Evolutionary conservation across 2,797 vertebrate genomes (phyloP), one percentile per base, ranked within the genome.

Genomic region (Adelosebastes latens): DNA sequence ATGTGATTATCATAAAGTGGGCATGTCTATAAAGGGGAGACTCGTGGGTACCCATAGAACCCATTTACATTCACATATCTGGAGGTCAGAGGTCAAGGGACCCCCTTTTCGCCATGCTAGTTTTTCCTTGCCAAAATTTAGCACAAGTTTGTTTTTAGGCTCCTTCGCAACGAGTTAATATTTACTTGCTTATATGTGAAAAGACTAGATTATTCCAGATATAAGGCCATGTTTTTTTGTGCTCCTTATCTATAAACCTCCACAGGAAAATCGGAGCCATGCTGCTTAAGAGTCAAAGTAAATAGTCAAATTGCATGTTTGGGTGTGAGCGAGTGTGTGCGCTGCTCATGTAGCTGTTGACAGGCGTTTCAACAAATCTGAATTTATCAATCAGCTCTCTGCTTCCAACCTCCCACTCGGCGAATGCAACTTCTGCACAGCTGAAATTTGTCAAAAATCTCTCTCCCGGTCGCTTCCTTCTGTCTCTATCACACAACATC

Each of bases 301-400:
- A 5, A 74, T 39, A 53, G 53, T 66, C 12, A 46, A 4, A 5
- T 20, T 34, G 58, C 13, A 27, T 6, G 29, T 63, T n/a, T 20
- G 18, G 29, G 64, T 49, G 27, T n/a, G 49, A 58, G 22, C 0
- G 16, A 42, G 7, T 14, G 7, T 20, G 56, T 18, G n/a, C 18
- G 25, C 10, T 31, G 25, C 9, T 31, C 2, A 10, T 42, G 52
- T 46, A 56, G n/a, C 32, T 10, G 46, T 10, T 73, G 58, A 68
- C 63, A 58, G 68, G 14, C 53, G 22, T 32, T 77, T 56, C 49
- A 49, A 74, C 39, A 18, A 64, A 58, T 55, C 6, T 18, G 69
- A 77, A 62, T 75, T 72, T 32, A 67, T 81, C 69, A 88, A 77
- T 88, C 75, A 73, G 53, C 27, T 6, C 18, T 39, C 42, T 72